A percentile compares a stretch with the other conserved stretches of the same genome.
These are phyloP conservation scores for Zele albiditarsus DNA, from an alignment of 2,888 invertebrate genomes.

Conservation along the genomic window DNA sequence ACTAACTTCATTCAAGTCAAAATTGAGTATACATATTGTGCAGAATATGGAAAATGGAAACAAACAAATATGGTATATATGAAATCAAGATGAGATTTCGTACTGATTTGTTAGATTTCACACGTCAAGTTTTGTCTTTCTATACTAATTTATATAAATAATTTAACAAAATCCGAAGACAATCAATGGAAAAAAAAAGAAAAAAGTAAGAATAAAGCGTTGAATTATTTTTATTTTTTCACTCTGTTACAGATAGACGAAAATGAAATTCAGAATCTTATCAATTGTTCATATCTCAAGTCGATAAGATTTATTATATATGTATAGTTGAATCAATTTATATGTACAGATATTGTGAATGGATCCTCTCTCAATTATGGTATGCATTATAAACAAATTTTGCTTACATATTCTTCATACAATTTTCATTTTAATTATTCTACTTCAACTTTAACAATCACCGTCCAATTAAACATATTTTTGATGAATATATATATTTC, in stretches of 20 bases:
- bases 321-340: not conserved
- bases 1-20: not conserved
- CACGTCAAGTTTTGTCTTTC: not conserved
- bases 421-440: not conserved
- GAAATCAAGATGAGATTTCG: too few species aligned
- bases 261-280: not conserved
- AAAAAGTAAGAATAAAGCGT: too few species aligned
- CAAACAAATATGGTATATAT: too few species aligned
- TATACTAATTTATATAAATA: not conserved
- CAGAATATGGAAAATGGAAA: not conserved
- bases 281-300: not conserved
- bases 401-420: too few species aligned
- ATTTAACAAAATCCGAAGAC: not conserved
- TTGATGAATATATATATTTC: too few species aligned
- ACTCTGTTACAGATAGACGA: not conserved
- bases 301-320: not conserved
- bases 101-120: too few species aligned
- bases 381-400: not conserved
- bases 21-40: not conserved
- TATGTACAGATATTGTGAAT: not conserved
- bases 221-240: not conserved
- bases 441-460: not conserved
- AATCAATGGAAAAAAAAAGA: too few species aligned
- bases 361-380: not conserved
- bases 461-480: too few species aligned